These are phyloP conservation scores for Drosophila mulleri DNA, from an alignment of 2,888 invertebrate genomes.

Conservation along the genomic window DNA sequence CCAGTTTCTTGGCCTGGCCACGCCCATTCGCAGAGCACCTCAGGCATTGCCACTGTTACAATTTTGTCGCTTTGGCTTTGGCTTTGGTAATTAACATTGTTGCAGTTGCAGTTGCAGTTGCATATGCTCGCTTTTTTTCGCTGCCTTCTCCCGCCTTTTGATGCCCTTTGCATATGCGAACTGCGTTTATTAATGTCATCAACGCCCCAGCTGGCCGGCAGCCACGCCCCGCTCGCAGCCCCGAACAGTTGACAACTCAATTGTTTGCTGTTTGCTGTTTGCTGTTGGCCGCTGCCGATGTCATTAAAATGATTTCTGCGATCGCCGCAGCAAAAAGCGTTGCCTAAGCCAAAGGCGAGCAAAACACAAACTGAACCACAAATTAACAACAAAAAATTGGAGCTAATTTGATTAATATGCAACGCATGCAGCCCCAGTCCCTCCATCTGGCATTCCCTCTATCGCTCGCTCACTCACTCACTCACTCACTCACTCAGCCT, in stretches of 20 bases:
- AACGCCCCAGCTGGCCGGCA: conserved; percentile 54
- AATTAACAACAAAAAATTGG: conserved; percentile 64
- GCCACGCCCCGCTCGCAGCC: conserved; percentile 24
- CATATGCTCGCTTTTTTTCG: conserved; percentile 16
- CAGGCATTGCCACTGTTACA: conserved; percentile 74
- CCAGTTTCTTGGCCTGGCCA: conserved; percentile 15
- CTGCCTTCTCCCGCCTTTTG: conserved; percentile 8
- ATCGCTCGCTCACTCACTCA: background rate
- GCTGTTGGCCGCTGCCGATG: conserved; percentile 28
- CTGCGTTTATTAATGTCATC: conserved; percentile 76
- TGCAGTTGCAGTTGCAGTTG: conserved; percentile 22
- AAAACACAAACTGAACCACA: conserved; percentile 18
- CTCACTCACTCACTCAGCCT: conserved; percentile 41
- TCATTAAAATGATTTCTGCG: conserved; percentile 73
- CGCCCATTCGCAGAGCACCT: conserved; percentile 38
- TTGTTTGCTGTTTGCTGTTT: conserved; percentile 53
- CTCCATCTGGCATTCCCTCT: background rate
- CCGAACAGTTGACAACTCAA: conserved; percentile 74
- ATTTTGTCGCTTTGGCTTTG: conserved; percentile 66
- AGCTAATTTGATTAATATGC: conserved; percentile 82
- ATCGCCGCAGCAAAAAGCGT: conserved; percentile 40
- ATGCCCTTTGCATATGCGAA: conserved; percentile 61
- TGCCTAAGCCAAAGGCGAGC: conserved; percentile 62
- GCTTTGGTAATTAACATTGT: conserved; percentile 65
- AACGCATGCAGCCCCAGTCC: conserved; percentile 42